Evolutionary conservation across 2,888 invertebrate genomes (phyloP).

Genomic region (Labia minor): DNA sequence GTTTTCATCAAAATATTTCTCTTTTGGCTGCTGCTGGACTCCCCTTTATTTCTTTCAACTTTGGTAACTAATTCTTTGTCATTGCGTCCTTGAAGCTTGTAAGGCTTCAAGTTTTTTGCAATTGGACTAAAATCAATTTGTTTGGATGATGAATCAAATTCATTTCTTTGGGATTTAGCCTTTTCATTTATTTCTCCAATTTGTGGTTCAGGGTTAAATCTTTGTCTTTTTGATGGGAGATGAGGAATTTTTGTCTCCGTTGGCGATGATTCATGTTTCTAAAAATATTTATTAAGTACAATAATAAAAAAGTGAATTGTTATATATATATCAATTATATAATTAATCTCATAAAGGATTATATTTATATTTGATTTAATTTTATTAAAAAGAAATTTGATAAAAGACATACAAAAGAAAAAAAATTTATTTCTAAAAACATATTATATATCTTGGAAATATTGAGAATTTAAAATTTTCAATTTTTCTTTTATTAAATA

Average conservation of each 20-base stretch:
- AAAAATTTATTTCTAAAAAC: too few relatives aligned
- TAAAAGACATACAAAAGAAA: slow-evolving; percentile 15
- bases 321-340: too few relatives aligned
- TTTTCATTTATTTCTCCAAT: neutral
- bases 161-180: slow-evolving; percentile 2
- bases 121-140: slow-evolving; percentile 5
- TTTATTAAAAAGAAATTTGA: neutral
- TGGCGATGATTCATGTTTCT: slow-evolving; percentile 7
- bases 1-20: neutral
- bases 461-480: too few relatives aligned
- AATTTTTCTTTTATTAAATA: too few relatives aligned
- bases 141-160: neutral
- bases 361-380: neutral
- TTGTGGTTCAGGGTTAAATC: neutral
- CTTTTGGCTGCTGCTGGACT: neutral
- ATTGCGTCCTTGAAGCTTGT: neutral
- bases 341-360: neutral
- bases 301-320: too few relatives aligned
- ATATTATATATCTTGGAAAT: too few relatives aligned
- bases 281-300: neutral
- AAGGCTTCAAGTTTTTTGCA: neutral
- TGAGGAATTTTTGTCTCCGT: neutral
- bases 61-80: neutral
- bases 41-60: neutral
- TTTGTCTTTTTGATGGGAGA: slow-evolving; percentile 5